Evolutionary conservation across 2,113 vertebrate genomes (phyloP).

Genomic region (Steatornis caripensis): DNA sequence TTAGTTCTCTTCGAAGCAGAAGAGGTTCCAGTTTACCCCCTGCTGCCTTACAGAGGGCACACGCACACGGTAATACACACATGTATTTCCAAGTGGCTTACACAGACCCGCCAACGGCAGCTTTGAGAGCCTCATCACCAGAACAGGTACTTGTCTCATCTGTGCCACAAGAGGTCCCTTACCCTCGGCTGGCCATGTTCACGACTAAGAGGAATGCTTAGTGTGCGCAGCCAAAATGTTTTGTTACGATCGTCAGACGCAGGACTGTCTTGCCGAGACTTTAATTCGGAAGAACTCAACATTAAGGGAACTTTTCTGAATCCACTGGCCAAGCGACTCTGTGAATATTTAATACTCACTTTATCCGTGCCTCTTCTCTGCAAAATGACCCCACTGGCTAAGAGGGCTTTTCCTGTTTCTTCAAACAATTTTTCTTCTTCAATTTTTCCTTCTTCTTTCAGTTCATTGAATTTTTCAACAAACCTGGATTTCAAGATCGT

Average conservation of each 20-base stretch:
- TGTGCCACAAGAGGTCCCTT: neutral
- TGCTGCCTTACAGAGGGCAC: fast-evolving
- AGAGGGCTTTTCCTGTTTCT: constrained; percentile 83
- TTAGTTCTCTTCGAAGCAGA: too few species aligned
- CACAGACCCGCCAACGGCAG: fast-evolving
- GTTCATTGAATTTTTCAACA: constrained; percentile 82
- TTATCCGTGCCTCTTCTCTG: constrained; percentile 63
- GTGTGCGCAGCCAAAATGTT: too few species aligned
- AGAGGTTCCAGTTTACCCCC: neutral
- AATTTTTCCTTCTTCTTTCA: constrained; percentile 75
- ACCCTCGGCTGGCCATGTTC: neutral
- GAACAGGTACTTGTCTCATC: neutral
- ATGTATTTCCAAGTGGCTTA: fast-evolving
- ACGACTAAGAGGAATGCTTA: fast-evolving
- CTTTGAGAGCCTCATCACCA: neutral
- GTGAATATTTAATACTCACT: constrained; percentile 69
- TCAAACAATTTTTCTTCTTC: constrained; percentile 81
- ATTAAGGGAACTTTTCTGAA: too few species aligned
- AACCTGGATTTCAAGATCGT: constrained; percentile 72
- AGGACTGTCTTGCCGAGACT: neutral
- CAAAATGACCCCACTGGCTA: constrained; percentile 80
- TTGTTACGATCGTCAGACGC: fast-evolving
- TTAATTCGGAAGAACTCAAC: neutral
- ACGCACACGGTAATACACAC: fast-evolving
- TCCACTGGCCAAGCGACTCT: neutral